phyloP scores from a whole-genome alignment of 2,113 vertebrate species.

The Neodon shergylaensis region DNA sequence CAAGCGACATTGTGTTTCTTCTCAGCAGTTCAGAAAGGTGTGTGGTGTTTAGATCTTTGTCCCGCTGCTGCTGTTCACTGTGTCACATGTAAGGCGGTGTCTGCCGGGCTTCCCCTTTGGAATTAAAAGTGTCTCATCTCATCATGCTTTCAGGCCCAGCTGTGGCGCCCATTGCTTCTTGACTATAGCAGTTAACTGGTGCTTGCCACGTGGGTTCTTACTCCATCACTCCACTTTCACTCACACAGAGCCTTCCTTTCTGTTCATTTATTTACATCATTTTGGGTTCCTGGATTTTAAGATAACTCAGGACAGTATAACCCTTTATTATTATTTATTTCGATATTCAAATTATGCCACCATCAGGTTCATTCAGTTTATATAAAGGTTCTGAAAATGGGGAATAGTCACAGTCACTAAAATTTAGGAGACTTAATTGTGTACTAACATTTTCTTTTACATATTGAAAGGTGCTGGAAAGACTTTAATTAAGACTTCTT shows the following conservation, averaged over 20 bases:
- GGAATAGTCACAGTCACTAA: constrained; percentile 27
- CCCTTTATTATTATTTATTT: constrained; percentile 50
- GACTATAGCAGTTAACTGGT: constrained; percentile 44
- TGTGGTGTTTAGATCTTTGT: constrained; percentile 54
- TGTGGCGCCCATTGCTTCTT: constrained; percentile 66
- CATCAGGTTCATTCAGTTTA: neutral
- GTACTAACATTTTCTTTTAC: constrained; percentile 41
- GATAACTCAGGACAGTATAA: constrained; percentile 45
- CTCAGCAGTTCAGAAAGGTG: constrained; percentile 7
- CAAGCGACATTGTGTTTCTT: constrained; percentile 21
- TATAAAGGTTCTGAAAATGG: constrained; percentile 37
- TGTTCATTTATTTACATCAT: constrained; percentile 39
- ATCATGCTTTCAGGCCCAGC: constrained; percentile 40
- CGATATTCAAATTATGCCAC: constrained; percentile 31
- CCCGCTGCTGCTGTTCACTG: constrained; percentile 28
- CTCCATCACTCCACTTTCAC: constrained; percentile 33
- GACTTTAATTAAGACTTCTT: constrained; percentile 46
- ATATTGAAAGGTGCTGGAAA: constrained; percentile 26
- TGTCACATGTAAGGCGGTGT: constrained; percentile 13
- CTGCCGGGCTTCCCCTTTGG: neutral
- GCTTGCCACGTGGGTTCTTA: constrained; percentile 62
- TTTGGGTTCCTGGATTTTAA: constrained; percentile 27
- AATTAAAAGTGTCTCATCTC: constrained; percentile 52
- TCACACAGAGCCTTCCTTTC: constrained; percentile 42
- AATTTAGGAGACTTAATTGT: constrained; percentile 59